phyloP scores from a whole-genome alignment of 1,140 invertebrate genomes.

The Cylas formicarius region DNA sequence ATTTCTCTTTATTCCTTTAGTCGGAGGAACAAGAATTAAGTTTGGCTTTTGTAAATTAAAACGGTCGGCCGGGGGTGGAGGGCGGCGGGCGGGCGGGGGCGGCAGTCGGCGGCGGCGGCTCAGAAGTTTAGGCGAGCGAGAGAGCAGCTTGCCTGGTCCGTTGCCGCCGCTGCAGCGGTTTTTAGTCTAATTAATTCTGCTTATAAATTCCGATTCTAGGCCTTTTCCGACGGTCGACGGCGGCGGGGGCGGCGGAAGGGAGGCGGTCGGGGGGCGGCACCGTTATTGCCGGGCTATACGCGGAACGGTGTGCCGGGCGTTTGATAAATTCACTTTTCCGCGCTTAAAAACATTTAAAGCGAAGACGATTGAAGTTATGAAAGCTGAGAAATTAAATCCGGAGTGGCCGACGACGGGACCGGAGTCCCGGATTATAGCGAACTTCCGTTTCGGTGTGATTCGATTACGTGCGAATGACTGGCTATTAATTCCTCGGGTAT shows the following conservation, averaged over 20 bases:
- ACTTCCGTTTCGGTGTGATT: not conserved
- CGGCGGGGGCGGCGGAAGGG: conserved; percentile 9
- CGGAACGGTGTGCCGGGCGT: conserved; percentile 37
- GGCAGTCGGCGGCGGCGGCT: too few relatives aligned
- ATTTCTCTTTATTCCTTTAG: conserved; percentile 46
- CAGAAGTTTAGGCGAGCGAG: too few relatives aligned
- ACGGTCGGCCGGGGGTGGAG: conserved; percentile 38
- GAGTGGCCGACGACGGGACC: conserved; percentile 26
- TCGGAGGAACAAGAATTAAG: conserved; percentile 46
- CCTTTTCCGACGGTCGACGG: conserved; percentile 11
- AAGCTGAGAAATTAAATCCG: conserved; percentile 43
- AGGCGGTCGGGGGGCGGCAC: conserved; percentile 9
- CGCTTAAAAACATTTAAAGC: conserved; percentile 43
- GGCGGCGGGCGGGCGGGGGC: conserved; percentile 30
- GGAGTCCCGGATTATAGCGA: conserved; percentile 33
- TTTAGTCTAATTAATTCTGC: conserved; percentile 48
- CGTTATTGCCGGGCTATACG: conserved; percentile 38
- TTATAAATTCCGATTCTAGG: conserved; percentile 46
- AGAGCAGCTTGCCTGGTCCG: conserved; percentile 31
- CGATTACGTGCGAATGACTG: not conserved
- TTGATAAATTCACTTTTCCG: conserved; percentile 45
- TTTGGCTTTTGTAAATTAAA: conserved; percentile 49
- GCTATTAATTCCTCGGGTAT: conserved; percentile 34
- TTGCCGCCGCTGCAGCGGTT: conserved; percentile 40
- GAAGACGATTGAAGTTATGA: conserved; percentile 45